phyloP scores from a whole-genome alignment of 2,797 vertebrate species.

The Clarias pachynema region DNA sequence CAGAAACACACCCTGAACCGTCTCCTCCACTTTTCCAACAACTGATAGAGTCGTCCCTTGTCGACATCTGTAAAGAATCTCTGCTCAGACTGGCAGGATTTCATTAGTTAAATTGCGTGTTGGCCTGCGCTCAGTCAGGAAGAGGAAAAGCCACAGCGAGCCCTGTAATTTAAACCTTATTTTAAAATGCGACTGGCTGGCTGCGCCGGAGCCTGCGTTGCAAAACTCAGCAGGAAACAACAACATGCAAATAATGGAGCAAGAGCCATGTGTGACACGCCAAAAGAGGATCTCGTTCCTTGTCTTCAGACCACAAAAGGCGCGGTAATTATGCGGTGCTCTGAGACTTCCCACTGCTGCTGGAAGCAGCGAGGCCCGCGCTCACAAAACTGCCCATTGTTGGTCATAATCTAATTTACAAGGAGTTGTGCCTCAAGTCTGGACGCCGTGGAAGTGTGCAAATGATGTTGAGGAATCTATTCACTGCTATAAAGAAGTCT shows the following conservation, averaged over 20 bases:
- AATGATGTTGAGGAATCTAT: slow-evolving; percentile 37
- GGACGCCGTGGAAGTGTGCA: slow-evolving; percentile 48
- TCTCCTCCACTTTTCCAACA: slow-evolving; percentile 75
- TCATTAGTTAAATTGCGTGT: slow-evolving; percentile 99
- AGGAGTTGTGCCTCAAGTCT: slow-evolving; percentile 55
- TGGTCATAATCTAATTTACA: slow-evolving; percentile 66
- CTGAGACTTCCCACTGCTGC: slow-evolving; percentile 60
- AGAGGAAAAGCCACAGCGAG: slow-evolving; percentile 93
- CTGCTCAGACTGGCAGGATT: slow-evolving; percentile 96
- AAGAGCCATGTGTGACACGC: slow-evolving; percentile 55
- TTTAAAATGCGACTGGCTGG: slow-evolving; percentile 90
- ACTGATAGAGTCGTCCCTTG: slow-evolving; percentile 86
- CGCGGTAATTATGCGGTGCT: slow-evolving; percentile 57
- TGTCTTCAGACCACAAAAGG: slow-evolving; percentile 51
- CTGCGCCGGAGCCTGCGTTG: slow-evolving; percentile 68
- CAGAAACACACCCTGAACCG: slow-evolving; percentile 48
- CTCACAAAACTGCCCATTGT: slow-evolving; percentile 63
- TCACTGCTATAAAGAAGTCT: slow-evolving; percentile 25
- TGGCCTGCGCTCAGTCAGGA: slow-evolving; percentile 97
- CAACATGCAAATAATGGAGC: slow-evolving; percentile 54
- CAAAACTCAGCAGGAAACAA: slow-evolving; percentile 61
- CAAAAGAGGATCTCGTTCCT: slow-evolving; percentile 53
- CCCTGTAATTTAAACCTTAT: slow-evolving; percentile 99
- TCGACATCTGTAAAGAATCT: slow-evolving; percentile 98
- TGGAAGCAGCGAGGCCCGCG: slow-evolving; percentile 47